A percentile compares a stretch with the other conserved stretches of the same genome.
Evolutionary conservation across 35 echinoderm and acorn worm genomes (phyloP).

Genomic region (Heliocidaris erythrogramma): DNA sequence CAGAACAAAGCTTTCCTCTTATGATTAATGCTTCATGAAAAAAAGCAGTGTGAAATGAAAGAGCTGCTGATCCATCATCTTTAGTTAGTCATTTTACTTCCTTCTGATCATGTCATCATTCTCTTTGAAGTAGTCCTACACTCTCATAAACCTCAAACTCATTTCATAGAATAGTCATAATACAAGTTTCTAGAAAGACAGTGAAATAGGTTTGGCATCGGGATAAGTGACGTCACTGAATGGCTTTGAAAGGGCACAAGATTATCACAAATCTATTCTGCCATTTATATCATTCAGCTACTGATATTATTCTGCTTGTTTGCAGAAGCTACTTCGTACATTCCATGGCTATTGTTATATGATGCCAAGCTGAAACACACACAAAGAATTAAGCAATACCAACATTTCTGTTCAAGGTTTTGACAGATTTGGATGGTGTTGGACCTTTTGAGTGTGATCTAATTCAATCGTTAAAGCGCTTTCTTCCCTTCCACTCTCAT

Average conservation of each 20-base stretch:
- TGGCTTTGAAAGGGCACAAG: background rate
- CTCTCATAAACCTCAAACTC: background rate
- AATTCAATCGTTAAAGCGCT: background rate
- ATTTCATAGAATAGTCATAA: background rate
- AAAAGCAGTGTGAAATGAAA: background rate
- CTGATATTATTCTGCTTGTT: background rate
- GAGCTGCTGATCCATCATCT: background rate
- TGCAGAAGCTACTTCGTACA: constrained; percentile 2
- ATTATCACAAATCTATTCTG: background rate
- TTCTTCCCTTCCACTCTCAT: background rate
- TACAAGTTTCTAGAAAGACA: background rate
- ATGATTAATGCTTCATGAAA: background rate
- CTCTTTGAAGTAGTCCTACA: background rate
- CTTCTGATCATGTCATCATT: background rate
- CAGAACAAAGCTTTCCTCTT: background rate
- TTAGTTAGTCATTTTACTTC: background rate
- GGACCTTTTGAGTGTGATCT: background rate
- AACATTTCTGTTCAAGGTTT: background rate
- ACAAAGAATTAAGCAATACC: background rate
- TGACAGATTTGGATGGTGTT: background rate
- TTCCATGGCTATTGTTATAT: background rate
- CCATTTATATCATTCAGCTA: background rate
- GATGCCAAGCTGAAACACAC: background rate
- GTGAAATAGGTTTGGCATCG: background rate
- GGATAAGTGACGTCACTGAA: background rate